Conservation (phyloP, 2,888 invertebrate species). For the Thelaira solivaga region DNA sequence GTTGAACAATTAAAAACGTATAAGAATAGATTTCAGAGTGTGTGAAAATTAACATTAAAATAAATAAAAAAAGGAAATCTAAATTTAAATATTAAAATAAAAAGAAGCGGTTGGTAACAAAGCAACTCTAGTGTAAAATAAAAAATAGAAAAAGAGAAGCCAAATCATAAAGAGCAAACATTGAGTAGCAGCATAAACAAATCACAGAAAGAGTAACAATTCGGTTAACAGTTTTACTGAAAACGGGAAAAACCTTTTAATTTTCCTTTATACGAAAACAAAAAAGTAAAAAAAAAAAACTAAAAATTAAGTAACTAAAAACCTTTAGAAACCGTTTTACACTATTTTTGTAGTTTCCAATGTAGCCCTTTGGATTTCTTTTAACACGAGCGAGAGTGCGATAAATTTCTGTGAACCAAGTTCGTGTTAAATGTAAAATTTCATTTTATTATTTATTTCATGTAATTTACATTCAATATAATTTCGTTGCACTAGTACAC, state of each 20-base stretch:
- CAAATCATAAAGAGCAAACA: not conserved
- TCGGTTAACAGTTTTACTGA: not conserved
- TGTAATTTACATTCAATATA: conserved; percentile 31
- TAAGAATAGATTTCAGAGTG: not conserved
- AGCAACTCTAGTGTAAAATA: not conserved
- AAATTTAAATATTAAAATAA: conserved; percentile 6
- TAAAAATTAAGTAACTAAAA: not conserved
- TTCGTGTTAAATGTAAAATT: conserved; percentile 70
- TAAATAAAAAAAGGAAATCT: conserved; percentile 4
- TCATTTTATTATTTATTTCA: conserved; percentile 51
- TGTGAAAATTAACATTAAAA: conserved; percentile 1
- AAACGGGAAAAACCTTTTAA: not conserved
- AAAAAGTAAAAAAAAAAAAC: not conserved
- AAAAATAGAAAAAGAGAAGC: not conserved
- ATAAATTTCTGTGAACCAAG: conserved; percentile 29
- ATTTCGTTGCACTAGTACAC: too few species aligned
- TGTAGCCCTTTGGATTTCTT: conserved; percentile 71
- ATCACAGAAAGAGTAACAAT: not conserved
- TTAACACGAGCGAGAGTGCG: conserved; percentile 70
- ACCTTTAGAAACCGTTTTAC: not conserved
- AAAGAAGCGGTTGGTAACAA: conserved; percentile 41
- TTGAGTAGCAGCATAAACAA: not conserved
- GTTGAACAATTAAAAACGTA: conserved; percentile 2
- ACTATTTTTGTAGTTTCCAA: conserved; percentile 68
- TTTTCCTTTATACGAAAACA: not conserved